These are phyloP conservation scores for Thecocarcelia acutangulata DNA, from an alignment of 2,888 invertebrate species.

Conservation along the genomic window DNA sequence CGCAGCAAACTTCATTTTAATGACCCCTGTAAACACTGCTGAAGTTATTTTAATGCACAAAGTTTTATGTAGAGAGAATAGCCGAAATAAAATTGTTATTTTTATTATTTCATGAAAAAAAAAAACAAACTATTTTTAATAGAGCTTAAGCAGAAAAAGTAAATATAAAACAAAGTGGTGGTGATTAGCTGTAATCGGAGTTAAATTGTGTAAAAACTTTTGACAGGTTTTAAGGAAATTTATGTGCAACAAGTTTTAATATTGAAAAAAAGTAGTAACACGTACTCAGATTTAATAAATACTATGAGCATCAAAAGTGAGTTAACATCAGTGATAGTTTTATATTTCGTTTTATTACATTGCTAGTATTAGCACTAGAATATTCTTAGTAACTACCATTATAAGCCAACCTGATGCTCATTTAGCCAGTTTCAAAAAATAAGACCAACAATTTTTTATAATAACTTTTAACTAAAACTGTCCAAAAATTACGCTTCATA, in stretches of 20 bases:
- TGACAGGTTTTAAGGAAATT: conserved; percentile 7
- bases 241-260: not conserved
- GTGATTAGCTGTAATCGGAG: conserved; percentile 28
- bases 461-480: too few species aligned
- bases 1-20: conserved; percentile 59
- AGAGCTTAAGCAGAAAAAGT: conserved; percentile 1
- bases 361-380: too few species aligned
- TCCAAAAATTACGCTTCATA: too few species aligned
- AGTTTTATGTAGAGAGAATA: conserved; percentile 10
- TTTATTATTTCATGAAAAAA: conserved; percentile 13
- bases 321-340: too few species aligned
- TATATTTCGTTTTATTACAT: too few species aligned
- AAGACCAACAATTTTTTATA: too few species aligned
- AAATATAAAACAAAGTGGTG: not conserved
- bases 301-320: too few species aligned
- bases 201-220: conserved; percentile 24
- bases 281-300: too few species aligned
- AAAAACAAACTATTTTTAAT: conserved; percentile 4
- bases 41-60: conserved; percentile 5
- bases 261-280: too few species aligned
- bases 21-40: conserved; percentile 59
- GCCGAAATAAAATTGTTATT: conserved; percentile 8
- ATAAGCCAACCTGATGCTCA: too few species aligned
- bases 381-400: too few species aligned
- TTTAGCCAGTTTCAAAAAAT: too few species aligned